A percentile compares a stretch with the other conserved stretches of the same genome.
phyloP scores from a whole-genome alignment of 2,888 invertebrate genomes.

The Petrophora chlorosata region DNA sequence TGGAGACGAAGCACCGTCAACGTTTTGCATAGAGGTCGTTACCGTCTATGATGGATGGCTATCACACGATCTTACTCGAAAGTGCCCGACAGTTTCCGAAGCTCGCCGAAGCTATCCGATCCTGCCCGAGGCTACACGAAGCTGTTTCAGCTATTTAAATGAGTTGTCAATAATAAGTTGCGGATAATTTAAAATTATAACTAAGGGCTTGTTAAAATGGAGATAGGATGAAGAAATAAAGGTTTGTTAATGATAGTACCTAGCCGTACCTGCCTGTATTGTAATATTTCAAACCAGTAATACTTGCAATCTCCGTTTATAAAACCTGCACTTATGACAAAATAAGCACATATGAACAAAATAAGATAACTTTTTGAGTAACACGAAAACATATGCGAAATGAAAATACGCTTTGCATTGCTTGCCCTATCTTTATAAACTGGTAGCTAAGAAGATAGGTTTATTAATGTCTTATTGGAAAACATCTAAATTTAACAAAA shows the following conservation, averaged over 20 bases:
- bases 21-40: constrained; percentile 76
- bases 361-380: no score
- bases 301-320: no score
- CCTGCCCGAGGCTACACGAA: constrained; percentile 48
- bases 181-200: constrained; percentile 48
- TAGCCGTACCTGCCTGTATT: no score
- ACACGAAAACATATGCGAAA: no score
- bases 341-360: no score
- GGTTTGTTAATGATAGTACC: background rate
- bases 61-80: constrained; percentile 61
- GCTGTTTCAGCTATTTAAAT: constrained; percentile 67
- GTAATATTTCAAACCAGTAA: no score
- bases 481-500: constrained; percentile 12
- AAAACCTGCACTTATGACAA: no score
- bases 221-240: constrained; percentile 27
- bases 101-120: constrained; percentile 43
- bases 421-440: no score
- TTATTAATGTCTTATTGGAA: no score
- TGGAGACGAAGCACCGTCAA: constrained; percentile 58
- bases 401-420: no score
- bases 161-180: constrained; percentile 68
- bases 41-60: constrained; percentile 70
- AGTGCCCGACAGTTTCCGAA: constrained; percentile 49
- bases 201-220: constrained; percentile 30
- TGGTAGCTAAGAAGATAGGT: no score